Base-by-base conservation (phyloP, 2,888 invertebrate species). In the Cotesia congregata region DNA sequence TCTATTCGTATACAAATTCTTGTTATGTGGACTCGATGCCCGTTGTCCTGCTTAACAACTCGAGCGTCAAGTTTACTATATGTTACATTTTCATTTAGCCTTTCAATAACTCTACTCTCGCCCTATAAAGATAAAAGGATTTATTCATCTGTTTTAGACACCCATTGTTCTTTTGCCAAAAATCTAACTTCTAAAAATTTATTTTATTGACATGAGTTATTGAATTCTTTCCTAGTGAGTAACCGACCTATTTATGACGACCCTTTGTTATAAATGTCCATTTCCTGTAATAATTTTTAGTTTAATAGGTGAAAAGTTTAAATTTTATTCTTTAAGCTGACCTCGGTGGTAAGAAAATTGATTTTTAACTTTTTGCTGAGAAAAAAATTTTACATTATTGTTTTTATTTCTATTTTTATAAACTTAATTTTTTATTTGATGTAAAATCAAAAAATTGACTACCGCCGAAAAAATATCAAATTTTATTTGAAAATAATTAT, bases 31-130 rank as follows among this genome's bases (percentile, higher is more conserved):
- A n/a, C 38, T 4, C 9, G 60, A 60, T n/a, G 60, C 20, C 64
- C 30, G 64, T 67, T 20, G n/a, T 67, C 67, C 30, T 38, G 38
- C 38, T 67, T 67, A 38, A 67, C 67, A 38, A n/a, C 15, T 20
- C 38, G 1, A 38, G 6, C 20, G 67, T 38, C 67, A 38, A 20
- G 20, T 20, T 38, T 67, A 12, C 12, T 6, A 50, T 9, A 50
- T 12, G 12, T 67, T 39, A 20, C n/a, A 17, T 67, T 38, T 67
- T 67, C 67, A 20, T 38, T 67, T 67, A 17, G 20, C 20, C 12
- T 67, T 38, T n/a, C 38, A 20, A 38, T 67, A 20, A 5, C 12
- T 67, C 12, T 2, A 67, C n/a, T 67, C 67, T 67, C 67, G 50
- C 38, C 67, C 20, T 38, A 67, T 67, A 67, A 67, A 15, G 38